Evolutionary conservation across 2,113 vertebrate genomes (phyloP), one percentile per base, ranked within the genome.

Genomic region (Eulemur macaco): DNA sequence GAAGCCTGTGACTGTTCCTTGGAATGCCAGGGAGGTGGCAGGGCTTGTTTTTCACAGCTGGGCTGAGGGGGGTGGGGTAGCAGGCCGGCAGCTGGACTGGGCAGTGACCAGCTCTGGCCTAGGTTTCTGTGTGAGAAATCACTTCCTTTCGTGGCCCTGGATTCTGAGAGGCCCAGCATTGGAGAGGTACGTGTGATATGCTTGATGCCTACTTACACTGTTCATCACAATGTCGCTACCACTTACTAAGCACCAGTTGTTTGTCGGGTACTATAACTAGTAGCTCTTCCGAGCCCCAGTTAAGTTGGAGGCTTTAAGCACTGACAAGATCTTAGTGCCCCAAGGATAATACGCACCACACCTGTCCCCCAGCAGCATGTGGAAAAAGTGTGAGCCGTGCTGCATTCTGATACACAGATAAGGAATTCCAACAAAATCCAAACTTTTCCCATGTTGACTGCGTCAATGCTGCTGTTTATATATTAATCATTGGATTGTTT

Each of bases 41-140:
- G 37, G 34, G 45, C 20, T 80, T 91, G 86, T 83, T 88, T 92
- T 86, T 50, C 52, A 50, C 45, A 86, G 90, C 94, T 81, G 84
- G 42, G 76, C 56, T 21, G 34, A 54, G 29, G 8, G 15, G 25
- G 27, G 20, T 50, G 42, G 66, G 63, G 56, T 8, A 29, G 73
- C 50, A 21, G 20, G 45, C 3, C 20, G 12, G 27, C 39, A 63
- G 78, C 78, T 47, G 56, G 14, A 31, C 52, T 45, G 21, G 63
- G 50, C 42, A 68, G 37, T 83, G 80, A 73, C 54, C 37, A 4
- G 23, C 39, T 76, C 17, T 18, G 50, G 42, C 73, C 42, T 56
- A 8, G 6, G 23, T 92, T 31, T 31, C 66, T 27, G 1, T 4
- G 25, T 56, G 27, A 42, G 50, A 81, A 52, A 73, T 56, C 73